Evolutionary conservation across 53 echinoderm and acorn worm species (phyloP).

Genomic region (Arbacia lixula): DNA sequence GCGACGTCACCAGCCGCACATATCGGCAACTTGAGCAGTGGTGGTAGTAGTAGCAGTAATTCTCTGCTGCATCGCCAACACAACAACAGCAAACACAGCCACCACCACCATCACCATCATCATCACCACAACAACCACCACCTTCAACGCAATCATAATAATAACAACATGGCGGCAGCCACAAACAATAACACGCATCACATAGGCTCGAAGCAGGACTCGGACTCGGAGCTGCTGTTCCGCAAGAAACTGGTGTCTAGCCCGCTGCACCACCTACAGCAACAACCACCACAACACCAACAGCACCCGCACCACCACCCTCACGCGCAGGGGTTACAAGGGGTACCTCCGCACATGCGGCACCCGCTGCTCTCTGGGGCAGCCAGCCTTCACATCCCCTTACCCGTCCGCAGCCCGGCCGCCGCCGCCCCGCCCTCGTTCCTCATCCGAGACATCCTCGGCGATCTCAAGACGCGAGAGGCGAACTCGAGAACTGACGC

Average conservation of each 20-base stretch:
- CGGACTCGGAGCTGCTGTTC: slow-evolving; percentile 20
- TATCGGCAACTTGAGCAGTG: background rate
- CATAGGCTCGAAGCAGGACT: slow-evolving; percentile 9
- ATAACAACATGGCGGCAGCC: too few species aligned
- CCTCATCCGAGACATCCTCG: slow-evolving; percentile 46
- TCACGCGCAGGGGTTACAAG: background rate
- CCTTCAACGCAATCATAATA: slow-evolving; percentile 25
- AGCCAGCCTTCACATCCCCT: slow-evolving; percentile 20
- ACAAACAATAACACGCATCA: slow-evolving; percentile 19
- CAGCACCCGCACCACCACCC: background rate
- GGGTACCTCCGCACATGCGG: slow-evolving; percentile 20
- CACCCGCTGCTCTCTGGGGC: slow-evolving; percentile 28
- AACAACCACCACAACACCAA: background rate
- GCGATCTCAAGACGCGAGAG: slow-evolving; percentile 39
- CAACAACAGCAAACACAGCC: slow-evolving; percentile 15
- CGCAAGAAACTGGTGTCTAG: slow-evolving; percentile 33
- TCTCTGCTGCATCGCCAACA: slow-evolving; percentile 30
- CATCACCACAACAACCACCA: too few species aligned
- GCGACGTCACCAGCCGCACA: slow-evolving; percentile 8
- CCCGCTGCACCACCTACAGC: slow-evolving; percentile 4
- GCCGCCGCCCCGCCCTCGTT: slow-evolving; percentile 39
- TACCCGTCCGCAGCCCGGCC: slow-evolving; percentile 34
- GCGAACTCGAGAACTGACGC: slow-evolving; percentile 39
- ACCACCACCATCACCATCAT: slow-evolving; percentile 34
- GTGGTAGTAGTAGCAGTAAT: background rate